phyloP scores from a whole-genome alignment of 2,797 vertebrate genomes.

The Setipinna tenuifilis region DNA sequence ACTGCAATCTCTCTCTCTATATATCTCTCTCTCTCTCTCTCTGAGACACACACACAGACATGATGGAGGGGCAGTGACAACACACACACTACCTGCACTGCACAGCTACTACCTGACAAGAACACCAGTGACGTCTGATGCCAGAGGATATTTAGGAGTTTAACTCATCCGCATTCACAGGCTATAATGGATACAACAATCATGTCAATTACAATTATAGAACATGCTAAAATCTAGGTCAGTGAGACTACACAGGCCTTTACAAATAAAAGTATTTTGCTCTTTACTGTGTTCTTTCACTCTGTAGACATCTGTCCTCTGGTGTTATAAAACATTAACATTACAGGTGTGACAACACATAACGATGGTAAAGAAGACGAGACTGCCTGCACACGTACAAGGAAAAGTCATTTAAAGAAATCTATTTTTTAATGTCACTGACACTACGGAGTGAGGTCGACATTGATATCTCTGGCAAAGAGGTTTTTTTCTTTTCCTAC shows the following conservation, averaged over 20 bases:
- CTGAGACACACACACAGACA: not conserved
- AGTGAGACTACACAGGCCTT: not conserved
- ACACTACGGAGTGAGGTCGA: not conserved
- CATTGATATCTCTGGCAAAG: not conserved
- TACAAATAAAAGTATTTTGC: not conserved
- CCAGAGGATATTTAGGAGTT: not conserved
- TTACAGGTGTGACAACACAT: not conserved
- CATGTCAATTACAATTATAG: not conserved
- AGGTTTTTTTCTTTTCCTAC: not conserved
- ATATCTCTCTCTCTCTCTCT: constrained; percentile 25
- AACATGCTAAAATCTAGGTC: not conserved
- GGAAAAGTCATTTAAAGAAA: not conserved
- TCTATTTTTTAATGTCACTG: not conserved
- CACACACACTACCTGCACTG: not conserved
- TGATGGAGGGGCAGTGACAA: not conserved
- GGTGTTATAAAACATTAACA: not conserved
- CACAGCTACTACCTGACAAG: not conserved
- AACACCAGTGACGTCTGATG: not conserved
- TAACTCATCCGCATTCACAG: not conserved
- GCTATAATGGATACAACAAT: not conserved
- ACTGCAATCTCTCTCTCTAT: constrained; percentile 65
- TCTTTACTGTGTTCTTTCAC: not conserved
- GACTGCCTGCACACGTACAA: too few relatives aligned
- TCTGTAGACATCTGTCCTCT: not conserved
- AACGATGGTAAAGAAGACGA: too few relatives aligned